Conservation (phyloP, 2,888 invertebrate species). For the Drepanosiphum platanoidis region DNA sequence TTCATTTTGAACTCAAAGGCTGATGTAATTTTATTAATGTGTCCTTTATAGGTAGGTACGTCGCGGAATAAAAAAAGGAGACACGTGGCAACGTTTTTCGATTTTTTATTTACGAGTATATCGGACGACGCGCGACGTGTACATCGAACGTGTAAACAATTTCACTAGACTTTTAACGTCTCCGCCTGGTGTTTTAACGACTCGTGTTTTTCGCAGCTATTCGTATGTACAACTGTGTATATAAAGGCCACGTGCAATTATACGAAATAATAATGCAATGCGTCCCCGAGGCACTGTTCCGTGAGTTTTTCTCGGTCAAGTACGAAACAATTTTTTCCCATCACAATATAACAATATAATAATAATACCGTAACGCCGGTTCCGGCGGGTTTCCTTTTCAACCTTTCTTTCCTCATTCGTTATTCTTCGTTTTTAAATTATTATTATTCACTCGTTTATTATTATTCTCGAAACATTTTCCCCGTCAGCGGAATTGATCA, state of each 20-base stretch:
- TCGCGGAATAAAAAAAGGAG: neutral
- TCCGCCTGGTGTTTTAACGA: neutral
- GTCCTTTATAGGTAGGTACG: neutral
- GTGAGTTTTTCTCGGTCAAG: constrained; percentile 50
- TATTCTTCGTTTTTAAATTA: neutral
- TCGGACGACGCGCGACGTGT: too few relatives aligned
- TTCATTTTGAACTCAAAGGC: neutral
- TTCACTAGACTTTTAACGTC: neutral
- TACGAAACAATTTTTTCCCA: constrained; percentile 20
- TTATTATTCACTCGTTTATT: too few relatives aligned
- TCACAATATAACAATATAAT: neutral
- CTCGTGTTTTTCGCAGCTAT: neutral
- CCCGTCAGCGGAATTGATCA: neutral
- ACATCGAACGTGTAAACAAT: neutral
- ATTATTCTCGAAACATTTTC: neutral
- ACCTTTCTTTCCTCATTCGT: neutral
- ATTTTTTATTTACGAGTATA: neutral
- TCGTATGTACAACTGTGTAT: too few relatives aligned
- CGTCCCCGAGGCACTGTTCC: constrained; percentile 31
- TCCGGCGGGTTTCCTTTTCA: neutral
- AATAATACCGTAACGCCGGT: too few relatives aligned
- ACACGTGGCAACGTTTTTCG: neutral
- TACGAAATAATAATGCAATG: constrained; percentile 18
- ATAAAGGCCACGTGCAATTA: neutral
- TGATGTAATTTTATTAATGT: neutral